These are phyloP conservation scores for Diplodus sargus DNA, from an alignment of 2,797 vertebrate genomes.

Conservation along the genomic window DNA sequence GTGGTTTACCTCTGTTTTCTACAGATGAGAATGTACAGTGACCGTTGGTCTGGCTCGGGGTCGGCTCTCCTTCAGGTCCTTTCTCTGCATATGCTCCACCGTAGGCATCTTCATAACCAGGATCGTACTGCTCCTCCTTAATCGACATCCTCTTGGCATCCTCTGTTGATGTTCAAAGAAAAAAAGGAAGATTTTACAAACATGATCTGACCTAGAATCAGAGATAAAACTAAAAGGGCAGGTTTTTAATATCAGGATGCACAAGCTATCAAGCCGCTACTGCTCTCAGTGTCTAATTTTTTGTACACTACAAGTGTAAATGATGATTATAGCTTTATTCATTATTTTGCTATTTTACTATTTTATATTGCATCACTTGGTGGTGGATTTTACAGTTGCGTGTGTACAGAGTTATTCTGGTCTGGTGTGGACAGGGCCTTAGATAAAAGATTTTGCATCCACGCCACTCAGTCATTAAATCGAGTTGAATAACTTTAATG, in stretches of 20 bases:
- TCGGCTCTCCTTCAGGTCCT: slow-evolving; percentile 55
- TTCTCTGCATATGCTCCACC: slow-evolving; percentile 87
- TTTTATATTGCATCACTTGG: no score
- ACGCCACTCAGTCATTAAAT: neutral
- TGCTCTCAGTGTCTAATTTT: neutral
- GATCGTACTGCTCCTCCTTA: slow-evolving; percentile 97
- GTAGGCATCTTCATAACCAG: slow-evolving; percentile 94
- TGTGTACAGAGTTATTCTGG: no score
- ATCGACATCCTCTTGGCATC: slow-evolving; percentile 97
- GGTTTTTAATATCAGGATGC: neutral
- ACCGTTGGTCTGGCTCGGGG: slow-evolving; percentile 76
- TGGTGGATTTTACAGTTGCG: no score
- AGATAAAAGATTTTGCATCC: neutral
- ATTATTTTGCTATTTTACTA: no score
- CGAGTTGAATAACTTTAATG: neutral
- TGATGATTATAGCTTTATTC: neutral
- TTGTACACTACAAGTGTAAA: neutral
- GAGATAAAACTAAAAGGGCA: neutral
- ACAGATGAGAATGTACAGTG: slow-evolving; percentile 85
- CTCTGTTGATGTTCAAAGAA: slow-evolving; percentile 81
- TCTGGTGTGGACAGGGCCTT: no score
- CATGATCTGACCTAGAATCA: neutral
- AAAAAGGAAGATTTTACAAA: neutral
- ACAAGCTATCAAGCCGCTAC: neutral
- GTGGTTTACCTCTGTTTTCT: slow-evolving; percentile 82